Base-by-base conservation (phyloP, 2,888 invertebrate genomes). In the Calameuta idolon region DNA sequence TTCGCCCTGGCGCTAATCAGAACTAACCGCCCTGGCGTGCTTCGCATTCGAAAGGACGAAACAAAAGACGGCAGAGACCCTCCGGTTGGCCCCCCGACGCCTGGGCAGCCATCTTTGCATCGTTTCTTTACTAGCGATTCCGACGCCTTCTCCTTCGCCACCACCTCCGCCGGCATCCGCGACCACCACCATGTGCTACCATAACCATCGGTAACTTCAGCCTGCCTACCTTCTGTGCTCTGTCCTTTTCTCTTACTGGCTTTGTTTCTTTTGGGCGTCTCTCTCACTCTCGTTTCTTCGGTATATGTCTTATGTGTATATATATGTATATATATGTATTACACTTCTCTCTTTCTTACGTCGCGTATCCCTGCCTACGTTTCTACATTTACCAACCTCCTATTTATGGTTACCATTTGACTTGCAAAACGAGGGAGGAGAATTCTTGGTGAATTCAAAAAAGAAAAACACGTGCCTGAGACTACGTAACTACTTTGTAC, bases 21-120 rank as follows among this genome's bases (percentile, higher is more conserved):
- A 91, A 91, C 91, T 91, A 91, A 91, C 91, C 89, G 91, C 87
- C 87, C 87, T 86, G 86, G 87, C 91, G 91, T 91, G 91, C 89
- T 84, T 81, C 78, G 91, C 88, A 87, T 91, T 83, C 85, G 77
- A 34, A 74, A 76, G 37, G 69, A 69, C 74, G 76, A 79, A 81
- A 78, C 77, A 75, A 80, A 35, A 77, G 76, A 78, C 79, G 73
- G 34, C 34, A 76, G 81, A 80, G 79, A 79, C 78, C 80, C 80
- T 81, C 79, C 75, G 69, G 55, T 55, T 15, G 79, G 69, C 34
- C 75, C 69, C 74, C 76, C 74, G 69, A 68, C 74, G 75, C 75
- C 30, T 77, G 76, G 79, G 84, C 85, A 82, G 88, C 87, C 89
- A 89, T 89, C 86, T 90, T 89, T 87, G 85, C 86, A 84, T 85